These are phyloP conservation scores for Trichonephila clavipes DNA, from an alignment of 1,140 invertebrate genomes.

Conservation along the genomic window DNA sequence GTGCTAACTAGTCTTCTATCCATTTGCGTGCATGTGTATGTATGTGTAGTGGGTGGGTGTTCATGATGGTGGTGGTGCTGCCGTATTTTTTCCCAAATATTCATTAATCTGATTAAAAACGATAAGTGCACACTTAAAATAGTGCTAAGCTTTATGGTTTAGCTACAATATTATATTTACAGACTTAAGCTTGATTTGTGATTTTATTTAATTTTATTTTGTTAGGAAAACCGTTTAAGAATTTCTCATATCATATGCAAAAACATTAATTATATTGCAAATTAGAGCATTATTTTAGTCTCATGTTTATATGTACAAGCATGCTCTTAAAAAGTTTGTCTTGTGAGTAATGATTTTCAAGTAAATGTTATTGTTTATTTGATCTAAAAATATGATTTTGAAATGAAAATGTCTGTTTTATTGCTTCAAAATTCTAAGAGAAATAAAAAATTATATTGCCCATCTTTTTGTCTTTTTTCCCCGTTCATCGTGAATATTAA, in stretches of 20 bases:
- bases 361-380: slow-evolving; percentile 31
- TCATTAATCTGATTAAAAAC: neutral
- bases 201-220: slow-evolving; percentile 30
- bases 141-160: slow-evolving; percentile 45
- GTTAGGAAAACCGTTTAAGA: slow-evolving; percentile 6
- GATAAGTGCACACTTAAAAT: slow-evolving; percentile 23
- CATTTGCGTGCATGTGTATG: neutral
- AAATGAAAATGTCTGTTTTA: slow-evolving; percentile 49
- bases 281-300: slow-evolving; percentile 1
- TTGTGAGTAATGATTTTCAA: slow-evolving; percentile 34
- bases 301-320: slow-evolving; percentile 37
- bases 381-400: slow-evolving; percentile 35
- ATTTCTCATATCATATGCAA: neutral
- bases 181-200: neutral
- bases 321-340: neutral
- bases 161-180: neutral
- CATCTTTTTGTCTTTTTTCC: neutral
- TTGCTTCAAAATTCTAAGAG: slow-evolving; percentile 43
- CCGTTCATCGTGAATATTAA: neutral
- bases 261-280: slow-evolving; percentile 33
- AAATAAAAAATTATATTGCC: slow-evolving; percentile 36
- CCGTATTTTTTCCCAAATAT: neutral
- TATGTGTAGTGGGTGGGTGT: slow-evolving; percentile 18
- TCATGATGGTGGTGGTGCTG: slow-evolving; percentile 53
- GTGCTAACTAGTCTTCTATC: slow-evolving; percentile 34